Evolutionary conservation across 23 tunicate genomes (phyloP).

Genomic region (Corella eumyota): DNA sequence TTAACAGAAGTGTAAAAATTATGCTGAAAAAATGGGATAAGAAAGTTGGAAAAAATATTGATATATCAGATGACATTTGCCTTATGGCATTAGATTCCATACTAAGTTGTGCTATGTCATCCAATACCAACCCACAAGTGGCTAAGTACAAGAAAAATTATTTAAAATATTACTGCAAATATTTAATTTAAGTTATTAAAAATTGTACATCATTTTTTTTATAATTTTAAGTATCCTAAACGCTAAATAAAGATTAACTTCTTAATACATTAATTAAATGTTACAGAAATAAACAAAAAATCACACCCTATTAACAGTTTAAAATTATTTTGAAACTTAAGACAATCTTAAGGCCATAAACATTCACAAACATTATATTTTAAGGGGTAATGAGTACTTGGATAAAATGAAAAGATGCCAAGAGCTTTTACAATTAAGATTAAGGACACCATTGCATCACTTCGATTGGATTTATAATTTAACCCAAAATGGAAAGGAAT

Average conservation of each 20-base stretch:
- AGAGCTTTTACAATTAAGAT: not conserved
- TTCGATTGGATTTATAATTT: slow-evolving; percentile 28
- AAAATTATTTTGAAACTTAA: too few species aligned
- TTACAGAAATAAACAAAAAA: too few species aligned
- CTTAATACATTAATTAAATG: too few species aligned
- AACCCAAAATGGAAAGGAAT: slow-evolving; percentile 22
- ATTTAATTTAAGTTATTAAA: too few species aligned
- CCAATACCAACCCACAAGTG: slow-evolving; percentile 28
- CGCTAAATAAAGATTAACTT: too few species aligned
- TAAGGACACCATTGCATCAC: slow-evolving; percentile 17
- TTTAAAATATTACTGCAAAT: too few species aligned
- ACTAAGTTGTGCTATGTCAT: slow-evolving; percentile 69
- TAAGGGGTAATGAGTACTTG: slow-evolving; percentile 22
- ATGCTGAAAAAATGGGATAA: slow-evolving; percentile 27
- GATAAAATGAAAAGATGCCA: slow-evolving; percentile 12
- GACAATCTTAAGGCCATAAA: too few species aligned
- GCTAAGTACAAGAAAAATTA: slow-evolving; percentile 12
- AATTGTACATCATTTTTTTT: too few species aligned
- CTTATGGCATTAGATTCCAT: slow-evolving; percentile 66
- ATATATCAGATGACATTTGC: slow-evolving; percentile 28
- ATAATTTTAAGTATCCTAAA: too few species aligned
- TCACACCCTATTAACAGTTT: too few species aligned
- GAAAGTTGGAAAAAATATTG: slow-evolving; percentile 5
- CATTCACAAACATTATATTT: not conserved
- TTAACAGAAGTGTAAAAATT: slow-evolving; percentile 9